These are phyloP conservation scores for Drosophila bipectinata DNA, from an alignment of 1,140 invertebrate species.

Conservation along the genomic window DNA sequence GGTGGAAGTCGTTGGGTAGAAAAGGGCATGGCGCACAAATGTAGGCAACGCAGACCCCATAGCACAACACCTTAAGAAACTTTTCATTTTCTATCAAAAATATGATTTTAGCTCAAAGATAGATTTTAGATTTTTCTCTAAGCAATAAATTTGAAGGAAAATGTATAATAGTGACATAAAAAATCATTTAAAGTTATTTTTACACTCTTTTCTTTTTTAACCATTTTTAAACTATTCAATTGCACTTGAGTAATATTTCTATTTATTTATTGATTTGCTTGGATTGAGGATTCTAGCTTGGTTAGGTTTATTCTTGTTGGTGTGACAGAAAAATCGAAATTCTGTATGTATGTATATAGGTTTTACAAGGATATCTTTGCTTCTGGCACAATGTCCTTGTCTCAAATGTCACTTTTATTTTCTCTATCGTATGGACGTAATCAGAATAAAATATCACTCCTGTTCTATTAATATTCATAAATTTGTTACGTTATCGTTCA, in stretches of 20 bases:
- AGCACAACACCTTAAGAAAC: neutral
- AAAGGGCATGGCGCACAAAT: slow-evolving; percentile 59
- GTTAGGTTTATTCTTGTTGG: slow-evolving; percentile 26
- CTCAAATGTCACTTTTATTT: slow-evolving; percentile 29
- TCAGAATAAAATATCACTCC: slow-evolving; percentile 27
- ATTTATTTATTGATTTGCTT: slow-evolving; percentile 1
- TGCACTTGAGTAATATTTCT: neutral
- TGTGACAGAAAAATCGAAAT: slow-evolving; percentile 65
- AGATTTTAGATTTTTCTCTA: neutral
- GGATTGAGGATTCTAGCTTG: slow-evolving; percentile 4
- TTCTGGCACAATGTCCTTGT: slow-evolving; percentile 59
- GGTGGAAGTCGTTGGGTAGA: slow-evolving; percentile 28
- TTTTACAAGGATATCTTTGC: slow-evolving; percentile 68
- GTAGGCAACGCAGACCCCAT: slow-evolving; percentile 53
- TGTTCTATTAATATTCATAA: slow-evolving; percentile 4
- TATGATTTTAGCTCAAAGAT: neutral
- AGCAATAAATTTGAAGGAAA: neutral
- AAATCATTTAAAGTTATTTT: neutral
- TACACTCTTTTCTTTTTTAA: neutral
- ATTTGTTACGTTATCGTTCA: slow-evolving; percentile 11
- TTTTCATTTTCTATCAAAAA: neutral
- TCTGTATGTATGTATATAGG: slow-evolving; percentile 74
- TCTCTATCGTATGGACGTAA: slow-evolving; percentile 34
- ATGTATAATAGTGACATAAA: neutral
- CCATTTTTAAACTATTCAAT: neutral